These are phyloP conservation scores for Rhinoderma darwinii DNA, from an alignment of 2,113 vertebrate genomes.

Conservation along the genomic window DNA sequence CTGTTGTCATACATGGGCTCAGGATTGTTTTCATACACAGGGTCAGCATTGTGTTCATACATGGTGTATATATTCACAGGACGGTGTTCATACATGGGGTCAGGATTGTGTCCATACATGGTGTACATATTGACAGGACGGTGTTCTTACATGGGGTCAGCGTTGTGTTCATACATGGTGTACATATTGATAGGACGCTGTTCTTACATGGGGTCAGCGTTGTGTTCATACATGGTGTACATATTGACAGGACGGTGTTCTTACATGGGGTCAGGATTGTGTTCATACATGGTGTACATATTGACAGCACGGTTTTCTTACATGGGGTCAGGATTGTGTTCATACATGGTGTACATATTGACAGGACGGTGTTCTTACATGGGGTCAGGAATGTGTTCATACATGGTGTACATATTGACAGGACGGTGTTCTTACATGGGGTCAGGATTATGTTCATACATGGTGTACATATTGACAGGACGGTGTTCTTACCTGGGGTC, in stretches of 20 bases:
- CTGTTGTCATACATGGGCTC: background rate
- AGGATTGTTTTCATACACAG: background rate
- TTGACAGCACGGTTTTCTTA: background rate
- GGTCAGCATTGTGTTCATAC: background rate
- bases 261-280: background rate
- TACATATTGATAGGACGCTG: background rate
- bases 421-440: background rate
- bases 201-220: background rate
- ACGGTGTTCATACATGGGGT: background rate
- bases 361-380: too few relatives aligned
- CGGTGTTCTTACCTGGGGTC: too few relatives aligned
- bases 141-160: too few relatives aligned
- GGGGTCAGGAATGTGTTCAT: background rate
- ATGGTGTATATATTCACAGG: background rate
- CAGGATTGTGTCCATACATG: background rate
- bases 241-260: conserved; percentile 16
- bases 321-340: background rate
- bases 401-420: background rate
- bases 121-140: conserved; percentile 11
- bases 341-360: background rate
- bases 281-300: background rate
- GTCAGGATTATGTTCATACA: background rate
- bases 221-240: background rate
- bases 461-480: conserved; percentile 12
- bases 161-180: background rate